These are phyloP conservation scores for Sogatella furcifera DNA, from an alignment of 1,140 invertebrate species.

Conservation along the genomic window DNA sequence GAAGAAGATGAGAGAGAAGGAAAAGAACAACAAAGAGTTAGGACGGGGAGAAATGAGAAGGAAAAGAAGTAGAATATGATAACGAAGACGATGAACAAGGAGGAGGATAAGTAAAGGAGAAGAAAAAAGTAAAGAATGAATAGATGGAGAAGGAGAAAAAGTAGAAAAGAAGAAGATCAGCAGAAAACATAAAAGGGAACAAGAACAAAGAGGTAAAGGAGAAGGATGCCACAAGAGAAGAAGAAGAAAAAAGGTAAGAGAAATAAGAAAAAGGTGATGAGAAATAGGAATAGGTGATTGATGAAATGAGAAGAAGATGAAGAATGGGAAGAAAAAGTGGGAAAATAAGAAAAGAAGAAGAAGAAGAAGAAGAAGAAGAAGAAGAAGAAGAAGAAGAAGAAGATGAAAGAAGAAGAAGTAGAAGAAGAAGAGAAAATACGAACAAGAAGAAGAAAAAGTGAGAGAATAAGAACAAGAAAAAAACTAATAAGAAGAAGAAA, in stretches of 20 bases:
- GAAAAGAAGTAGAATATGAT: background rate
- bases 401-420: too few relatives aligned
- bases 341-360: constrained; percentile 9
- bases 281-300: too few relatives aligned
- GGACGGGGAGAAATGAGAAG: too few relatives aligned
- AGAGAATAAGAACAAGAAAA: too few relatives aligned
- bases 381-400: background rate
- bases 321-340: constrained; percentile 9
- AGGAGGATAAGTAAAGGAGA: constrained; percentile 1
- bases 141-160: background rate
- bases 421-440: too few relatives aligned
- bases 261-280: background rate
- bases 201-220: background rate
- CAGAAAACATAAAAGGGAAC: too few relatives aligned
- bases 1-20: too few relatives aligned
- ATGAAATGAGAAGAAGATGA: background rate
- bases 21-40: too few relatives aligned
- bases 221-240: background rate
- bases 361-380: constrained; percentile 1
- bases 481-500: background rate
- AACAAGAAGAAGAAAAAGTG: too few relatives aligned
- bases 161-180: constrained; percentile 2
- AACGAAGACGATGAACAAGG: too few relatives aligned
- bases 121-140: too few relatives aligned
- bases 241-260: too few relatives aligned